Conservation (phyloP, 2,113 vertebrate species). For the Notarius quadriscutis region DNA sequence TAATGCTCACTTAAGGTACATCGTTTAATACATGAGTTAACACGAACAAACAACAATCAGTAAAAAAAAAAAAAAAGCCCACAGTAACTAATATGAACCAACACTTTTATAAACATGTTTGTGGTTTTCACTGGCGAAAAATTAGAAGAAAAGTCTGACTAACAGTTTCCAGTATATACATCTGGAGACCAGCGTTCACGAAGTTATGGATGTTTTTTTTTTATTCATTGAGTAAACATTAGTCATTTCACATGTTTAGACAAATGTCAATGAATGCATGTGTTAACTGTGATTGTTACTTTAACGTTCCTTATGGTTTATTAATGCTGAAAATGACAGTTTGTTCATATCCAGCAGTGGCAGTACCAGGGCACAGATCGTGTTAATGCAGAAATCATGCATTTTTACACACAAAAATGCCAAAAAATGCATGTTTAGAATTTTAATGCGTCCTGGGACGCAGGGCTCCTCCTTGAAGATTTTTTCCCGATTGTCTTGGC, state of each 20-base stretch:
- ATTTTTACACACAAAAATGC: no score
- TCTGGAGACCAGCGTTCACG: neutral
- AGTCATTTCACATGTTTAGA: neutral
- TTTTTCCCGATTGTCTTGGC: no score
- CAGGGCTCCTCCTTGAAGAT: no score
- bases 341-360: no score
- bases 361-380: no score
- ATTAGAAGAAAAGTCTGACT: neutral
- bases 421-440: no score
- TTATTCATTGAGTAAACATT: neutral
- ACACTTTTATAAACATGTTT: neutral
- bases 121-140: neutral
- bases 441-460: no score
- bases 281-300: neutral
- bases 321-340: neutral
- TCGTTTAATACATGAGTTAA: neutral
- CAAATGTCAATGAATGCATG: neutral
- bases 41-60: neutral
- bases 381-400: no score
- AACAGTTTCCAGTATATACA: neutral
- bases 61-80: neutral
- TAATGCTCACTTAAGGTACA: neutral
- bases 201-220: neutral
- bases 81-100: neutral
- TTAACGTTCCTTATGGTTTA: neutral